Evolutionary conservation across 2,113 vertebrate species (phyloP), one percentile per base, ranked within the genome.

Genomic region (Edolisoma coerulescens): DNA sequence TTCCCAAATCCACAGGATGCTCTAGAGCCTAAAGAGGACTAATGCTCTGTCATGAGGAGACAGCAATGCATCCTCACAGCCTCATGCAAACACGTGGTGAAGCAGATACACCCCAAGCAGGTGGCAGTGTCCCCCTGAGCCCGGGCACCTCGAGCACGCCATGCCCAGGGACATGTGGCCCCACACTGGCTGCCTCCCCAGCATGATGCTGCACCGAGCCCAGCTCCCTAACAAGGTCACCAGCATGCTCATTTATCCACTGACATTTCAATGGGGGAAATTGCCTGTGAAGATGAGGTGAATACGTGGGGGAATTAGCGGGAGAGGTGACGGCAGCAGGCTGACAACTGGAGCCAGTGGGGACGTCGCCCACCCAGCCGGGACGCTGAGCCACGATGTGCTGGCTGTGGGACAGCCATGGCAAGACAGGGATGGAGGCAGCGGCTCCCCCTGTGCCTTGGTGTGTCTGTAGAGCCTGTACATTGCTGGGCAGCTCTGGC

Each of bases 241-340:
- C 59, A 9, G 71, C 16, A 0, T 18, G 45, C 87, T 93, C 96
- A 86, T 92, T 96, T 96, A 96, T 88, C 95, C 4, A 1, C 84
- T 95, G 95, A 96, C 95, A 95, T 5, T 61, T 96, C 93, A 92
- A 81, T 92, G 70, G 92, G 73, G 89, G 96, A 97, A 96, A 96
- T 93, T 90, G 95, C 96, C 93, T 96, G 95, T 94, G 94, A 97
- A 95, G 86, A 70, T 0, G 26, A 95, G 93, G 94, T 42, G 94
- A 87, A 87, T 56, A 53, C 13, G 0, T 0, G 0, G 59, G 87
- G 93, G 76, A 96, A 95, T 92, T 82, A 90, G 93, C 6, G 0
- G 67, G 73, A 91, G 61, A 92, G 78, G 84, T 15, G 16, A 61
- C 0, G 1, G 85, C 7, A 20, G 60, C 3, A 6, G 67, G 49